Percentiles rank a stretch among this genome's conserved stretches.
Conservation (phyloP, 2,888 invertebrate species). For the Cosmia pyralina region DNA sequence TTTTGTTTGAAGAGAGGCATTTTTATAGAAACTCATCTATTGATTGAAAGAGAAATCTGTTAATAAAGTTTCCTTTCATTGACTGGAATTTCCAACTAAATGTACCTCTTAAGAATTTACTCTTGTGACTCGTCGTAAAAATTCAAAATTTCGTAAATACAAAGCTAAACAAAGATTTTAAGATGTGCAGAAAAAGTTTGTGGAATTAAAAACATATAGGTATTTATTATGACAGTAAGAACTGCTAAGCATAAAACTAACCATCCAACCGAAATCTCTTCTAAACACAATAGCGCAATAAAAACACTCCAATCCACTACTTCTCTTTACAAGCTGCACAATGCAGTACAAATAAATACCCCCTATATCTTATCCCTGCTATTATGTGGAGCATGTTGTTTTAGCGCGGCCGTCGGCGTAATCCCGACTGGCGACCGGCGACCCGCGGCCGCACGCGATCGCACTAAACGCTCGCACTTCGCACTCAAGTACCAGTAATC, state of each 20-base stretch:
- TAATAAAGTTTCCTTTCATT: not conserved
- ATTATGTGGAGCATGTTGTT: slow-evolving; percentile 72
- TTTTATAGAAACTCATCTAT: no score
- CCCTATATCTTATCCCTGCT: slow-evolving; percentile 64
- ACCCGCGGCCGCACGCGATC: slow-evolving; percentile 56
- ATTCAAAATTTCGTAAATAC: not conserved
- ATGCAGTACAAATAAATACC: slow-evolving; percentile 2
- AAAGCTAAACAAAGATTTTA: not conserved
- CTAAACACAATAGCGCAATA: slow-evolving; percentile 16
- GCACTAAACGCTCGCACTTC: slow-evolving; percentile 42
- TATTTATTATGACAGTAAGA: not conserved
- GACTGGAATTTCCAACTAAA: not conserved
- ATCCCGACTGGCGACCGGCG: slow-evolving; percentile 57
- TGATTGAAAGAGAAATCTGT: not conserved
- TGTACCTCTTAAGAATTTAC: no score
- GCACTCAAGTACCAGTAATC: slow-evolving; percentile 51
- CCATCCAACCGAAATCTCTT: not conserved
- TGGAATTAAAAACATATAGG: not conserved
- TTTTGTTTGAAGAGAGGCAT: not conserved
- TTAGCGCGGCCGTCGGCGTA: slow-evolving; percentile 68
- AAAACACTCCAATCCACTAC: slow-evolving; percentile 33
- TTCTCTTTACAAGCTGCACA: slow-evolving; percentile 23
- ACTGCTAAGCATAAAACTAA: not conserved
- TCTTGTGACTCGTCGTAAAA: not conserved
- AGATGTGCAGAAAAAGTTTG: not conserved